Evolutionary conservation across 2,113 vertebrate species (phyloP).

Genomic region (Corythornis madagascariensis): DNA sequence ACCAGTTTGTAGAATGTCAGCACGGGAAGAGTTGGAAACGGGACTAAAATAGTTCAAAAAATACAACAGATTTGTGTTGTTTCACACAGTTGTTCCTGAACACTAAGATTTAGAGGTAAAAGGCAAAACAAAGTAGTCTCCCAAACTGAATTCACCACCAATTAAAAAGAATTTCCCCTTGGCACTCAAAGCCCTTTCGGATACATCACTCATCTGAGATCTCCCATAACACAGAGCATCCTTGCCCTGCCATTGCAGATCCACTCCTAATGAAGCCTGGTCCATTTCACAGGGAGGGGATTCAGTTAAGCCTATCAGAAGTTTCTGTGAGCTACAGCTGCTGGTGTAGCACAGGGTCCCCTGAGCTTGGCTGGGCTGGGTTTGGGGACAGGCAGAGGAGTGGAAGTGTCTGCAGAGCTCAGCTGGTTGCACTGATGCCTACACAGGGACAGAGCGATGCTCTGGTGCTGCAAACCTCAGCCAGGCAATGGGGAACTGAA

Average conservation of each 20-base stretch:
- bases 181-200: background rate
- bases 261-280: conserved; percentile 30
- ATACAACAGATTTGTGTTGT: conserved; percentile 38
- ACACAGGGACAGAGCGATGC: background rate
- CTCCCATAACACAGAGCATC: background rate
- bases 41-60: conserved; percentile 40
- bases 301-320: background rate
- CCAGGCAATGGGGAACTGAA: background rate
- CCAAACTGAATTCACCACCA: background rate
- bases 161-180: background rate
- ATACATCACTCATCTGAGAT: background rate
- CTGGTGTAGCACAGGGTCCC: background rate
- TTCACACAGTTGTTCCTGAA: conserved; percentile 32
- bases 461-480: background rate
- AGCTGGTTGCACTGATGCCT: too few relatives aligned
- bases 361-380: background rate
- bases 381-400: background rate
- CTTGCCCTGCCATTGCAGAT: background rate
- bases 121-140: background rate
- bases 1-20: conserved; percentile 70
- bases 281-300: background rate
- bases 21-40: conserved; percentile 37
- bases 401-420: background rate
- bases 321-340: background rate
- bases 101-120: conserved; percentile 15